Percentiles rank a stretch among this genome's conserved stretches.
phyloP scores from a whole-genome alignment of 2,113 vertebrate species.

The Thymallus thymallus region DNA sequence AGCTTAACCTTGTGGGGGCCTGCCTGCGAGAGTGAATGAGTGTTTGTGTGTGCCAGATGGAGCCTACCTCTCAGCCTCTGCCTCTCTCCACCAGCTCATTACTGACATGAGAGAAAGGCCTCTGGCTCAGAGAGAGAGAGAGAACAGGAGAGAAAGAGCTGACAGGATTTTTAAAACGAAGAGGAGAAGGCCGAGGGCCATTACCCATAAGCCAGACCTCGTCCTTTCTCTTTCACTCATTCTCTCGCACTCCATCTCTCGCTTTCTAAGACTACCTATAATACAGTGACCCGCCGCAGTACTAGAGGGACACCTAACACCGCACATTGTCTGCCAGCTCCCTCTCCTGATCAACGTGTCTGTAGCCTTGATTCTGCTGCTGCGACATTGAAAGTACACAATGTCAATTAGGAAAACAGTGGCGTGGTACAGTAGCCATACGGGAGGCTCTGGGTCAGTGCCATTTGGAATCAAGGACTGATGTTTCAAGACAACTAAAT shows the following conservation, averaged over 20 bases:
- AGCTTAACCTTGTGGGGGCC: constrained; percentile 66
- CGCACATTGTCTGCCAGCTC: constrained; percentile 16
- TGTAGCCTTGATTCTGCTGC: constrained; percentile 3
- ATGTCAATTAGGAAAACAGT: background rate
- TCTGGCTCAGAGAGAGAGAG: constrained; percentile 50
- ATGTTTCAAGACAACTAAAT: background rate
- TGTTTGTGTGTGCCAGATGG: constrained; percentile 57
- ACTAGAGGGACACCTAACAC: constrained; percentile 41
- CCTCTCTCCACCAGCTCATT: constrained; percentile 64
- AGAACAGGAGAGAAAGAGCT: constrained; percentile 20
- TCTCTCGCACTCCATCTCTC: background rate
- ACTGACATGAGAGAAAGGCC: constrained; percentile 61
- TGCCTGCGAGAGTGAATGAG: constrained; percentile 45
- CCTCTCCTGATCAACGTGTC: constrained; percentile 33
- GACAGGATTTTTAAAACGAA: constrained; percentile 19
- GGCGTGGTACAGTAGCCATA: background rate
- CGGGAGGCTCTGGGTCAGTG: background rate
- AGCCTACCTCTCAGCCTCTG: constrained; percentile 67
- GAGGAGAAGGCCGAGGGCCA: constrained; percentile 15
- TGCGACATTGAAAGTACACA: background rate
- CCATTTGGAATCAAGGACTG: background rate
- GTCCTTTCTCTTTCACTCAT: background rate
- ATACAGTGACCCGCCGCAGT: background rate
- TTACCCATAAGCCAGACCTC: constrained; percentile 25
- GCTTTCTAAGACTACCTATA: constrained; percentile 4